phyloP scores from a whole-genome alignment of 23 tunicate genomes.

The Trididemnum miniatum region DNA sequence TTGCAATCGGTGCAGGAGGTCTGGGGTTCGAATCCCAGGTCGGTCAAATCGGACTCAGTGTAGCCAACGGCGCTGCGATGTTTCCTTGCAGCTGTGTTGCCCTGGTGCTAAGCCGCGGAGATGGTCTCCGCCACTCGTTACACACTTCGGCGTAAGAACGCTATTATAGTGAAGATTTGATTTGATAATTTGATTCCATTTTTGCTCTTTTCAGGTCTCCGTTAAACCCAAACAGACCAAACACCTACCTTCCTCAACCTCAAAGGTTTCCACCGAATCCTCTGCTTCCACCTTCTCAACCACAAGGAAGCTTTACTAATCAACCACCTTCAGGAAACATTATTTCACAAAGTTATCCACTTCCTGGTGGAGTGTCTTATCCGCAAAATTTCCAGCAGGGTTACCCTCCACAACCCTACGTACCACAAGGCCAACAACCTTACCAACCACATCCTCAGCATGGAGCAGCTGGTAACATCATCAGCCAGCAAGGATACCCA shows the following conservation, averaged over 20 bases:
- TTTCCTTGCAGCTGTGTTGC: no score
- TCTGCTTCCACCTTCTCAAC: neutral
- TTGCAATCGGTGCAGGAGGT: no score
- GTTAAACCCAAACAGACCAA: neutral
- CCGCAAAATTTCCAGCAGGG: neutral
- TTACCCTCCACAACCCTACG: neutral
- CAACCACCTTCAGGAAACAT: slow-evolving; percentile 4
- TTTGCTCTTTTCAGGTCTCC: neutral
- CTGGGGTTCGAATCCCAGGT: no score
- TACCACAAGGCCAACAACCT: neutral
- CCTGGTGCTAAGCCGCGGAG: no score
- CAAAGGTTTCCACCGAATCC: slow-evolving; percentile 2
- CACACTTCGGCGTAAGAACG: no score
- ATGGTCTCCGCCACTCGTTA: no score
- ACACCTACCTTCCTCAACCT: neutral
- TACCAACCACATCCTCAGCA: neutral
- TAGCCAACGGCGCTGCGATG: no score
- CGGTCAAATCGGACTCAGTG: no score
- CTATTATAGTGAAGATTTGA: no score
- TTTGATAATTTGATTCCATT: no score
- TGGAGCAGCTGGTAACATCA: no score
- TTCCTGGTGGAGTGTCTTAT: neutral
- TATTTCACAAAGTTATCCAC: neutral
- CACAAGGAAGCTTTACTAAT: neutral
- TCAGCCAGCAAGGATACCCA: no score